phyloP scores from a whole-genome alignment of 2,888 invertebrate genomes.

The Tenthredo amoena region DNA sequence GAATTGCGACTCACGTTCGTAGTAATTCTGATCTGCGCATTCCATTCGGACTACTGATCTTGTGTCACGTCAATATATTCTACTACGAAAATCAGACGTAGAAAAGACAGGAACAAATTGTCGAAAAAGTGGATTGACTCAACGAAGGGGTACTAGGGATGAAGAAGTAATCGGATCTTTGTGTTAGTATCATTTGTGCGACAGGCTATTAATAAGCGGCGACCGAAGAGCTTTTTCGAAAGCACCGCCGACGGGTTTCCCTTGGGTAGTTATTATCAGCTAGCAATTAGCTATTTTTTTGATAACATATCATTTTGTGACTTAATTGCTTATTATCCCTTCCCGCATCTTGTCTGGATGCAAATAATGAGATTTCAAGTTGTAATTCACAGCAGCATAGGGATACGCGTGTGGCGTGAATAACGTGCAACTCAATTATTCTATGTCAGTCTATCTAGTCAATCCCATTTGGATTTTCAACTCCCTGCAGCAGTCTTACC shows the following conservation, averaged over 20 bases:
- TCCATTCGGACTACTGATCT: not conserved
- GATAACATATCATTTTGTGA: not conserved
- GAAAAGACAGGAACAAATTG: not conserved
- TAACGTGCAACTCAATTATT: constrained; percentile 15
- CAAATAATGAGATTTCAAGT: not conserved
- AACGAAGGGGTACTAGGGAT: constrained; percentile 5
- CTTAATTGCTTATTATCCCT: not conserved
- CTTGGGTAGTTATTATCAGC: not conserved
- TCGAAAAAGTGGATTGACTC: constrained; percentile 4
- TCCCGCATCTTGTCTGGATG: not conserved
- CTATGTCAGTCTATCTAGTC: constrained; percentile 27
- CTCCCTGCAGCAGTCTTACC: constrained; percentile 30
- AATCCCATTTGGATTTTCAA: constrained; percentile 38
- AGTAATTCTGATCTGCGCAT: not conserved
- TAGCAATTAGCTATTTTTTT: not conserved
- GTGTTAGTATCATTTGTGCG: not conserved
- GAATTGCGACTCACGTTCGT: constrained; percentile 19
- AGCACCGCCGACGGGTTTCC: not conserved
- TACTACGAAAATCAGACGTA: not conserved
- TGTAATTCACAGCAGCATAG: not conserved
- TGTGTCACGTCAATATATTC: constrained; percentile 11
- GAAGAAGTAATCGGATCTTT: not conserved
- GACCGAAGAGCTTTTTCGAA: not conserved
- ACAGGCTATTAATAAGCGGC: constrained; percentile 21
- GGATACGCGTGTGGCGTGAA: not conserved